Conservation (phyloP, 2,113 vertebrate genomes). For the Brachirus orientalis region DNA sequence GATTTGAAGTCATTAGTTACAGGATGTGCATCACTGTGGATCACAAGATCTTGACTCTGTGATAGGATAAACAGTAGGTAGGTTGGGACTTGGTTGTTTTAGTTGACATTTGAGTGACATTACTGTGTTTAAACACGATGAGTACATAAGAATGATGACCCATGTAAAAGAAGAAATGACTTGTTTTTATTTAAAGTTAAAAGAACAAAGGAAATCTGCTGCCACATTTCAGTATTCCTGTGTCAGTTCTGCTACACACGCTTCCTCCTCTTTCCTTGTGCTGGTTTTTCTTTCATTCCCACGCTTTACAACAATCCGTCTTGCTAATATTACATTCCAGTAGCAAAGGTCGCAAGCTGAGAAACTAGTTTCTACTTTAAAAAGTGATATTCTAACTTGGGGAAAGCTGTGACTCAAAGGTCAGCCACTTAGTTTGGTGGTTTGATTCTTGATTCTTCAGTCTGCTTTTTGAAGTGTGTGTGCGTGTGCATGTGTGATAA, state of each 20-base stretch:
- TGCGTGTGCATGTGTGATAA: too few relatives aligned
- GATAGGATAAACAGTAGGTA: background rate
- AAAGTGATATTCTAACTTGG: background rate
- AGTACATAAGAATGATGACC: background rate
- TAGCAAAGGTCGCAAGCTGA: background rate
- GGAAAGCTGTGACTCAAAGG: background rate
- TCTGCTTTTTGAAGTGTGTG: too few relatives aligned
- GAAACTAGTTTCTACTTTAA: background rate
- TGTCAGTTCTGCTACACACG: background rate
- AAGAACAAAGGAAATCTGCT: background rate
- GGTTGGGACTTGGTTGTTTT: background rate
- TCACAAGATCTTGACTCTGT: too few relatives aligned
- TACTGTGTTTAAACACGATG: background rate
- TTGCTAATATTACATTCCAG: constrained; percentile 7
- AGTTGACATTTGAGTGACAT: background rate
- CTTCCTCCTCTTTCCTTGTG: background rate
- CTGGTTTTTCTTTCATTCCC: background rate
- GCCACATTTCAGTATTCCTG: background rate
- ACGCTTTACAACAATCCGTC: background rate
- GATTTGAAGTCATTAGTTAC: too few relatives aligned
- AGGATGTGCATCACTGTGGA: too few relatives aligned
- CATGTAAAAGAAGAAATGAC: background rate
- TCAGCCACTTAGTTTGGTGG: background rate
- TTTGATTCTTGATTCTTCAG: too few relatives aligned
- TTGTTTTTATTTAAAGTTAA: background rate